Evolutionary conservation across 2,113 vertebrate species (phyloP), one percentile per base, ranked within the genome.

Genomic region (Oryzias curvinotus): DNA sequence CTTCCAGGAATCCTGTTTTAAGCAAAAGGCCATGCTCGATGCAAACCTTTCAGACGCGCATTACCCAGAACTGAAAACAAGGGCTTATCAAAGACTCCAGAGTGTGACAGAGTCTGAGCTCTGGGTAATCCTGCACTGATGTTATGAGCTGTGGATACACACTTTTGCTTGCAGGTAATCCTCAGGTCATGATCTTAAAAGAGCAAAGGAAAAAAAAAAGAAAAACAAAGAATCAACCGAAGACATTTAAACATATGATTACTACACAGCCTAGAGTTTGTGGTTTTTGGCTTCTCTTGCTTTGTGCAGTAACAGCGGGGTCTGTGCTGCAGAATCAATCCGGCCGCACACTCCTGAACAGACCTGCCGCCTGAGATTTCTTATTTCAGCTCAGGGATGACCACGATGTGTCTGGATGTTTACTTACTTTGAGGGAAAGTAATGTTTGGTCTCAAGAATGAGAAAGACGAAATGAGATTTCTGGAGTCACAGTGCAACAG

Each of bases 21-120:
- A 77, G 72, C 79, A 81, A 23, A 23, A 84, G 81, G 73, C 80
- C 72, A 75, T 85, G 75, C 80, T 82, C 78, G 73, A 88, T 78
- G 79, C 80, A 91, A 83, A 63, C 57, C 66, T 81, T 82, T 81
- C 87, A 83, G 71, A 80, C 89, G 87, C 85, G 75, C 36, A 54
- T 84, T 83, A 84, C 87, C 72, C 81, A 78, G 63, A 80, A 80
- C 68, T 78, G 64, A 83, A 87, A 78, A 83, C 73, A 80, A 45
- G 1, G 67, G 80, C 74, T 88, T 85, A 84, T 85, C 78, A 88
- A 74, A 83, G 74, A 78, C 75, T 83, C 76, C 62, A 70, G 53
- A 68, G 52, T 67, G 19, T 67, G 61, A 75, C 64, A 70, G 73
- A 52, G 28, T 54, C 44, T 78, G 80, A 83, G 68, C 82, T 69